phyloP scores from a whole-genome alignment of 2,797 vertebrate genomes.

The Distichodus sexfasciatus region DNA sequence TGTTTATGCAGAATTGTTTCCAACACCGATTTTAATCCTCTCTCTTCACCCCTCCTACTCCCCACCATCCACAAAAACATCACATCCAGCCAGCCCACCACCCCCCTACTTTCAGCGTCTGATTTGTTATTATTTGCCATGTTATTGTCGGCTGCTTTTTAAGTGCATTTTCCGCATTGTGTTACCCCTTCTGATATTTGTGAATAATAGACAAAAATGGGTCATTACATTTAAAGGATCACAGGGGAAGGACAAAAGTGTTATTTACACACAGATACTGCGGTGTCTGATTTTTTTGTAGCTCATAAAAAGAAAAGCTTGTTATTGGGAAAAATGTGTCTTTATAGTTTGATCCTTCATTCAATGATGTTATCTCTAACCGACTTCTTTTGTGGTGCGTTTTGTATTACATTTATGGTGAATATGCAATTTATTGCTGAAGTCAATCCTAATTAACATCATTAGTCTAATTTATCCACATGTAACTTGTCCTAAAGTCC shows the following conservation, averaged over 20 bases:
- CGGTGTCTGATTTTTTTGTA: neutral
- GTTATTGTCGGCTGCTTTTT: neutral
- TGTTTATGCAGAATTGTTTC: constrained; percentile 44
- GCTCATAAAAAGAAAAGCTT: neutral
- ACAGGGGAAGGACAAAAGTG: constrained; percentile 6
- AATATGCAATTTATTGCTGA: too few species aligned
- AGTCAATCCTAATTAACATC: too few species aligned
- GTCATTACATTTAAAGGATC: constrained; percentile 36
- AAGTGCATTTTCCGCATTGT: neutral
- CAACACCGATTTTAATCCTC: constrained; percentile 45
- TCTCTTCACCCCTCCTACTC: neutral
- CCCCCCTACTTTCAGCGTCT: neutral
- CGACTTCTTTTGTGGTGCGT: too few species aligned
- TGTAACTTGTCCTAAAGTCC: too few species aligned
- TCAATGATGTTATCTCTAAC: too few species aligned
- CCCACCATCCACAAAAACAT: constrained; percentile 20
- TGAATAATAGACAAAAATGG: constrained; percentile 38
- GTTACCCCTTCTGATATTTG: neutral
- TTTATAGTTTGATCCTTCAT: too few species aligned
- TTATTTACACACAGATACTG: neutral
- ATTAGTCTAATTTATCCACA: too few species aligned
- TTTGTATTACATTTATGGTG: too few species aligned
- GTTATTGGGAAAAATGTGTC: too few species aligned
- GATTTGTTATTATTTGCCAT: neutral
- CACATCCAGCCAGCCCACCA: constrained; percentile 1